phyloP scores from a whole-genome alignment of 1,140 invertebrate genomes.

The Mactra quadrangularis region DNA sequence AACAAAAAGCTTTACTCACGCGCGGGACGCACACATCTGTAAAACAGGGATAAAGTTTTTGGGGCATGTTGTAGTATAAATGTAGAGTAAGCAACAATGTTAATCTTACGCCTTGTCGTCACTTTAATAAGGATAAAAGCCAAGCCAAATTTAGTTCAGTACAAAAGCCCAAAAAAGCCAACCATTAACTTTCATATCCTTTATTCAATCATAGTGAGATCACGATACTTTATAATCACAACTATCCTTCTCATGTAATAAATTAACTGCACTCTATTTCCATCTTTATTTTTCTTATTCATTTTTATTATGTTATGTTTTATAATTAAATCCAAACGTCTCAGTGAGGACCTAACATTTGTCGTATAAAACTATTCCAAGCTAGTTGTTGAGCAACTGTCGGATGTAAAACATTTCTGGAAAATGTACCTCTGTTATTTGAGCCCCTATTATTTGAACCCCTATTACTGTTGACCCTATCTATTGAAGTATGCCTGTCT shows the following conservation, averaged over 20 bases:
- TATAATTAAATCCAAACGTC: background rate
- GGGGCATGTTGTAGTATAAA: too few relatives aligned
- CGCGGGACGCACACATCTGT: too few relatives aligned
- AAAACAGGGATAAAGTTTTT: too few relatives aligned
- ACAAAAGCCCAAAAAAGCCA: too few relatives aligned
- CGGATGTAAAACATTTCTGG: slow-evolving; percentile 15
- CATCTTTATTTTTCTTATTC: background rate
- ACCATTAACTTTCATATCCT: too few relatives aligned
- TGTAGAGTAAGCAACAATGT: too few relatives aligned
- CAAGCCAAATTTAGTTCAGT: too few relatives aligned
- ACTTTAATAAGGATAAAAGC: too few relatives aligned
- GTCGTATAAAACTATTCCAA: slow-evolving; percentile 54
- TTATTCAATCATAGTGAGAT: background rate
- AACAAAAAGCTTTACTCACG: background rate
- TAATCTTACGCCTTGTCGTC: too few relatives aligned
- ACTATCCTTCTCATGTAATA: background rate
- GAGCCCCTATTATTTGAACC: background rate
- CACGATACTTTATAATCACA: background rate
- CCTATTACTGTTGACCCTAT: background rate
- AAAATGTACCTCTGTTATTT: slow-evolving; percentile 1
- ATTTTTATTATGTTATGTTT: background rate
- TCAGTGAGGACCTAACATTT: slow-evolving; percentile 56
- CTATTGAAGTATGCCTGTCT: background rate
- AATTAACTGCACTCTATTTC: background rate
- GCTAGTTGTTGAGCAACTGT: slow-evolving; percentile 48